Conservation (phyloP, 1,140 invertebrate genomes). For the Drosophila asahinai region DNA sequence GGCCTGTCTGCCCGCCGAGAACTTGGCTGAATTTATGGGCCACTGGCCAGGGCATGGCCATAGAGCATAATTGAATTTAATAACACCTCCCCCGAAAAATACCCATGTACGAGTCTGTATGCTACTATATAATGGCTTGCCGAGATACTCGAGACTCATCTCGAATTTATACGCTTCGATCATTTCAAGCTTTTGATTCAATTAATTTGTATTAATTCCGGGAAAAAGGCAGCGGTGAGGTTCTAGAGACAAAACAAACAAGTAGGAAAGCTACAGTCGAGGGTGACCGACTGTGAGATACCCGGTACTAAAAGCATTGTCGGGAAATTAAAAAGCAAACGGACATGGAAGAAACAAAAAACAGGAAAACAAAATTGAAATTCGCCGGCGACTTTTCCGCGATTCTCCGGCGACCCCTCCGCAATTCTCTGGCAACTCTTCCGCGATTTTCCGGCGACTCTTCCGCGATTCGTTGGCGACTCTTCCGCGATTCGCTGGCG, state of each 20-base stretch:
- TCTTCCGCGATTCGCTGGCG: too few relatives aligned
- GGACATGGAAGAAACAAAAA: background rate
- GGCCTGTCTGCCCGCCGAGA: conserved; percentile 1
- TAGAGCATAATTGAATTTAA: conserved; percentile 37
- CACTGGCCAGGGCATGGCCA: conserved; percentile 6
- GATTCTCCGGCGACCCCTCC: too few relatives aligned
- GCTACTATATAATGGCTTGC: conserved; percentile 15
- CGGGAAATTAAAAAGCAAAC: too few relatives aligned
- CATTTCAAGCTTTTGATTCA: conserved; percentile 31
- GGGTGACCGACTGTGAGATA: too few relatives aligned
- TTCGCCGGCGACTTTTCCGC: too few relatives aligned
- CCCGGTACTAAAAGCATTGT: too few relatives aligned
- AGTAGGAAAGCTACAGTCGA: too few relatives aligned
- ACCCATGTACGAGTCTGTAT: background rate
- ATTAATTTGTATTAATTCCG: conserved; percentile 35
- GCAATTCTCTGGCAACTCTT: too few relatives aligned
- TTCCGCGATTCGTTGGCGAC: too few relatives aligned
- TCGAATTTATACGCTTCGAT: conserved; percentile 31
- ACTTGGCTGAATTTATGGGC: conserved; percentile 44
- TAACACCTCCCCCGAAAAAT: background rate
- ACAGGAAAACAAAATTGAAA: conserved; percentile 2
- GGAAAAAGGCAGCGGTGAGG: background rate
- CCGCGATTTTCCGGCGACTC: too few relatives aligned
- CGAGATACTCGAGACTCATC: background rate
- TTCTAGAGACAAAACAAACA: background rate